Evolutionary conservation across 2,888 invertebrate species (phyloP), one percentile per base, ranked within the genome.

Genomic region (Diarsia mendica): DNA sequence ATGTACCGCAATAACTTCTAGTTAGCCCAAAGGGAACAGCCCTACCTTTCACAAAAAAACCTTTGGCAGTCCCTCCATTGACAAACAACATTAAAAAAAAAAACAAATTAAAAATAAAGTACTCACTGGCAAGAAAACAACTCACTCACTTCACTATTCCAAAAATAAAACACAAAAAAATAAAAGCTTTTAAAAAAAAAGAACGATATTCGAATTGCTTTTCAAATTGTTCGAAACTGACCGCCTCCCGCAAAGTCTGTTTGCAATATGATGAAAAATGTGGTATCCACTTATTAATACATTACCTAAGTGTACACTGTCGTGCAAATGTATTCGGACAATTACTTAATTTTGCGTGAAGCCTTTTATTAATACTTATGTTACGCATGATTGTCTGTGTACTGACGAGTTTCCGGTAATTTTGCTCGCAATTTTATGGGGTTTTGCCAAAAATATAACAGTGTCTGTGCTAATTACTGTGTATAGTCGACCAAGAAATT

Each of bases 261-360:
- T 83, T 65, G 83, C 83, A 74, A 53, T 72, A 33, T 84, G 84
- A 85, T 76, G 79, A 85, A 85, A 79, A 83, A 70, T 85, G 63
- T 70, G 75, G 69, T 74, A 67, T 64, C 79, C 73, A 69, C 71
- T 82, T 79, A 82, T 82, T 82, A 84, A 82, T 85, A 84, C 84
- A 83, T 83, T 69, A 60, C 60, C 60, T 60, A 72, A 69, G 70
- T 82, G 85, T 84, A 76, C 20, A 60, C 68, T 73, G 71, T 51
- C 75, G 71, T 51, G 67, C 75, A 73, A 73, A 82, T 66, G 61
- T 82, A 71, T 73, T 76, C 51, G 48, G 20, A 44, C 67, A 63
- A 65, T 80, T 63, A 67, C 64, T 82, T 69, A 68, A 72, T 75
- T 80, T 70, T 53, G 58, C 46, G 51, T 49, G 23, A 23, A 66